phyloP scores from a whole-genome alignment of 1,140 invertebrate genomes.

The Bombus superbus region DNA sequence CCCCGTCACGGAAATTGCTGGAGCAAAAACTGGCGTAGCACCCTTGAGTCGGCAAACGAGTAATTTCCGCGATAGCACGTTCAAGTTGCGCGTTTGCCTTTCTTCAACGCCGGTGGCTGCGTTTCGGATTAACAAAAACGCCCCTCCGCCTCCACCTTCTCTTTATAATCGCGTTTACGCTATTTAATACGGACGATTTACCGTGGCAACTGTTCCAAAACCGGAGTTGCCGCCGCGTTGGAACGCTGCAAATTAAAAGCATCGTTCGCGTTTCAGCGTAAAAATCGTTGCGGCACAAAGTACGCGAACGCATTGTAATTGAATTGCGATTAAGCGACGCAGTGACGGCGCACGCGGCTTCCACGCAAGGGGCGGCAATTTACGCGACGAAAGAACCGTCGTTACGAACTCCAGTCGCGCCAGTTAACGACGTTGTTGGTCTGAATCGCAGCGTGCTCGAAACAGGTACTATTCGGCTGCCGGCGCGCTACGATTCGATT shows the following conservation, averaged over 20 bases:
- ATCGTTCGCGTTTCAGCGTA: not conserved
- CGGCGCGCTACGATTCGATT: not conserved
- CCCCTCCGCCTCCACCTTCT: too few relatives aligned
- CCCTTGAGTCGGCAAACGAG: constrained; percentile 11
- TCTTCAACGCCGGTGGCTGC: not conserved
- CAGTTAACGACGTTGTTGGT: constrained; percentile 8
- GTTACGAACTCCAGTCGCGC: not conserved
- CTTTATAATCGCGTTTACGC: not conserved
- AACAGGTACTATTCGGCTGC: not conserved
- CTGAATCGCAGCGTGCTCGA: not conserved
- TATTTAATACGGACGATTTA: not conserved
- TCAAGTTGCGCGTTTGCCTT: not conserved
- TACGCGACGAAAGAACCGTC: not conserved
- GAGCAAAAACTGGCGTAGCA: not conserved
- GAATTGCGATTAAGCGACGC: not conserved
- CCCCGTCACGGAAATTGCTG: not conserved
- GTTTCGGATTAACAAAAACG: not conserved
- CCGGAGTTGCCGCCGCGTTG: too few relatives aligned
- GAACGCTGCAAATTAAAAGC: too few relatives aligned
- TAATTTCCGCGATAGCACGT: constrained; percentile 19
- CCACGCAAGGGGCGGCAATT: not conserved
- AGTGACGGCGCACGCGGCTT: not conserved
- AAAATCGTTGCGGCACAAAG: not conserved
- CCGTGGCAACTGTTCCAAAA: too few relatives aligned
- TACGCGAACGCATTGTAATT: not conserved